Evolutionary conservation across 2,888 invertebrate species (phyloP).

Genomic region (Perithous albicinctus): DNA sequence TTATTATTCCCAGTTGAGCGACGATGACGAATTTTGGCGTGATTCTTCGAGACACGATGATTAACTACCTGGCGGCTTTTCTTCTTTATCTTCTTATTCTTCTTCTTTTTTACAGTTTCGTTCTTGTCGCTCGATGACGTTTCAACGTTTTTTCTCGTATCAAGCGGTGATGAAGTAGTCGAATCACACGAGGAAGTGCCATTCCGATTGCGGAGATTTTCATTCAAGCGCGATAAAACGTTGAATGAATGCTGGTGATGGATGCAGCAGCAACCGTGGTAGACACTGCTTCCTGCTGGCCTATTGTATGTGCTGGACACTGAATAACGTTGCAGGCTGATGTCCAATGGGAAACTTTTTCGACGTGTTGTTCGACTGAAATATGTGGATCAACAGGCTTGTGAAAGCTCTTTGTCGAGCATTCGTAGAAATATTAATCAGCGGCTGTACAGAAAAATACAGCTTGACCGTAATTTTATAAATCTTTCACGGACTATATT

Average conservation of each 20-base stretch:
- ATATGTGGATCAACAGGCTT: conserved; percentile 7
- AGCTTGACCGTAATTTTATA: no score
- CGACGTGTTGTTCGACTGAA: conserved; percentile 24
- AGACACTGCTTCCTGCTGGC: neutral
- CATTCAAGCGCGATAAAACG: conserved; percentile 10
- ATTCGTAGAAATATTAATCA: no score
- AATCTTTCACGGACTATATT: no score
- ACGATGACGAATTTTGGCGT: neutral
- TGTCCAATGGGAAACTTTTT: conserved; percentile 34
- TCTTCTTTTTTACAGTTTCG: neutral
- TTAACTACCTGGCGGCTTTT: neutral
- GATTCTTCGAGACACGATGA: neutral
- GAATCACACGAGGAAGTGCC: neutral
- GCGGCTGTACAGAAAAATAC: no score
- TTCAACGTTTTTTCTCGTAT: neutral
- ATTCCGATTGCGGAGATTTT: neutral
- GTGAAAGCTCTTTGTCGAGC: no score
- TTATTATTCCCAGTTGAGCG: neutral
- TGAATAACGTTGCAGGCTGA: neutral
- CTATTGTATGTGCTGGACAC: neutral
- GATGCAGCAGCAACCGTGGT: neutral
- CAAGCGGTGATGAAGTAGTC: neutral
- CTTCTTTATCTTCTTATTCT: no score
- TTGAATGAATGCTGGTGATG: conserved; percentile 17
- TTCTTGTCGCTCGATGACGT: neutral